Evolutionary conservation across 1,140 invertebrate species (phyloP), one percentile per base, ranked within the genome.

Genomic region (Sitobion miscanthi): DNA sequence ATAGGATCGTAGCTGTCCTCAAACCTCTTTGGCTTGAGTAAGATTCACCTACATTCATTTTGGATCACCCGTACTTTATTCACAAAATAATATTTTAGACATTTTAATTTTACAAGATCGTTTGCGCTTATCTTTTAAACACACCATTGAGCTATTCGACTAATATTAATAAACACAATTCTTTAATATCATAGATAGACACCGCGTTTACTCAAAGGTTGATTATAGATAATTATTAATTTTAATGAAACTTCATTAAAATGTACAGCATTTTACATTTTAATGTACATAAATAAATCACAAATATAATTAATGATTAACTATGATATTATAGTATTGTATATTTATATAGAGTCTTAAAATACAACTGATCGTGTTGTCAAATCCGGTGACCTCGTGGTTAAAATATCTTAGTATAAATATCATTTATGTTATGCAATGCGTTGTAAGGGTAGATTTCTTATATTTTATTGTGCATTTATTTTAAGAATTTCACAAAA

Each of bases 401-500:
- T 57, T 57, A 42, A 89, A 89, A 54, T 57, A 89, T 89, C n/a
- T 89, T 21, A 89, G 23, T 86, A 52, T 54, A 89, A 87, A 89
- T 89, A 89, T 89, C 38, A 57, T 38, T 89, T 57, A 89, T 42
- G 23, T 57, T 42, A 38, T 54, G 52, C 9, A 7, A 25, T 47
- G 23, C 38, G 85, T 6, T 89, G 20, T 89, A 89, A 57, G 88
- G 88, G 88, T 89, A 25, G 49, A 57, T 89, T 89, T 42, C 8
- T 89, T 38, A 38, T 23, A 89, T 88, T 49, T 20, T 88, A 88
- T 14, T 89, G 17, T 54, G 23, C 1, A 89, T 38, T 89, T 89
- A 57, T 89, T 89, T 89, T 89, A 89, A 89, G 88, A 89, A 57
- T 89, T 89, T 86, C 3, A 11, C 8, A 57, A 89, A 35, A 89